Evolutionary conservation across 2,113 vertebrate species (phyloP).

Genomic region (Solea senegalensis): DNA sequence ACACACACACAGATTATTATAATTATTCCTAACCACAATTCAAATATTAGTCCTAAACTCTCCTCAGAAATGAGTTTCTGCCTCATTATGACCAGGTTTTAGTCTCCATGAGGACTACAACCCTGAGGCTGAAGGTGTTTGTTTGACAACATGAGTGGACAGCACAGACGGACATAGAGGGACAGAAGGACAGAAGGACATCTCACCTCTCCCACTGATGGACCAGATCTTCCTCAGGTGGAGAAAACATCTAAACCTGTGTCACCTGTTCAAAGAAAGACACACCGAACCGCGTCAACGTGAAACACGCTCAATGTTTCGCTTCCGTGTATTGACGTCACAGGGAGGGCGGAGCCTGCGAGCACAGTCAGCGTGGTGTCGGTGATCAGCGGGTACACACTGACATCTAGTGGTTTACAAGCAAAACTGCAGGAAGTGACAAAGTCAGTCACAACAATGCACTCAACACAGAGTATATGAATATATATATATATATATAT

Average conservation of each 20-base stretch:
- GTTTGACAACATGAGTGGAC: conserved; percentile 10
- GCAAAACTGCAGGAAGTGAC: neutral
- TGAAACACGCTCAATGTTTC: neutral
- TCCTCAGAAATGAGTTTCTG: no score
- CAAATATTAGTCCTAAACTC: no score
- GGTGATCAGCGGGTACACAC: rapidly evolving
- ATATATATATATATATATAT: no score
- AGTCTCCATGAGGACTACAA: no score
- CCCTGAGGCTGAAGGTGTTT: neutral
- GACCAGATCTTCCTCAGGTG: conserved; percentile 50
- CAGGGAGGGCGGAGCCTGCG: neutral
- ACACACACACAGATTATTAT: neutral
- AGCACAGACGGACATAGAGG: neutral
- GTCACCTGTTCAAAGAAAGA: neutral
- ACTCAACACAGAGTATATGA: no score
- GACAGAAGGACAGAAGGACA: neutral
- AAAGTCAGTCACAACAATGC: no score
- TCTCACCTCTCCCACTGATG: conserved; percentile 76
- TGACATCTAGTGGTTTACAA: conserved; percentile 10
- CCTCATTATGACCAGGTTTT: no score
- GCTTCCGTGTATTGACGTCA: conserved; percentile 60
- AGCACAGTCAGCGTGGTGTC: rapidly evolving
- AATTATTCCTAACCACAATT: no score
- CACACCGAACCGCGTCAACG: neutral
- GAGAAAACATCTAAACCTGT: conserved; percentile 38